Conservation (phyloP, 2,888 invertebrate genomes). For the Ornithoptera alexandrae region DNA sequence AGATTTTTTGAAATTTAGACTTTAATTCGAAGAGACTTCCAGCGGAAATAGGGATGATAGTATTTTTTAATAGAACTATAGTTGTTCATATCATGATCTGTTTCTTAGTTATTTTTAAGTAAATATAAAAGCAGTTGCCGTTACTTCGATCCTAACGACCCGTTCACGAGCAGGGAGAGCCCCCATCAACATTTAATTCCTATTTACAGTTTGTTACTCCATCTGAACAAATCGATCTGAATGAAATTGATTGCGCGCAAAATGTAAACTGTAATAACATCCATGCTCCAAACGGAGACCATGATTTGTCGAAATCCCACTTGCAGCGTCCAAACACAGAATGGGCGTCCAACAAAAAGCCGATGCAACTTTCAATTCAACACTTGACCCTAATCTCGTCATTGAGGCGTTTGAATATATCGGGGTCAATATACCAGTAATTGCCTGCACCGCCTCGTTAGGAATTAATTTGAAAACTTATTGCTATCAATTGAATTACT, state of each 20-base stretch:
- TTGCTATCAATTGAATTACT: conserved; percentile 38
- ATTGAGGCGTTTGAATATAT: conserved; percentile 36
- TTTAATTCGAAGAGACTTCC: no score
- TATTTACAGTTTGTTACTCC: no score
- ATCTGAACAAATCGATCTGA: no score
- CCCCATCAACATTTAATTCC: no score
- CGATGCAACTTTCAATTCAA: conserved; percentile 31
- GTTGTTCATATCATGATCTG: no score
- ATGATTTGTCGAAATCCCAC: conserved; percentile 19
- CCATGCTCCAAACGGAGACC: not conserved
- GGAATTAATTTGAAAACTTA: conserved; percentile 43
- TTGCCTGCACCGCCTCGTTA: conserved; percentile 37
- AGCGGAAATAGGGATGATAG: no score
- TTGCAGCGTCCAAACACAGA: conserved; percentile 23
- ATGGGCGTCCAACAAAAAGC: conserved; percentile 22
- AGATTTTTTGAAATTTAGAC: no score
- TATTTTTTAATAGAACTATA: no score
- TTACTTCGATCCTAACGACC: no score
- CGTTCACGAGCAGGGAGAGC: no score
- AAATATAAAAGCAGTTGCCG: no score
- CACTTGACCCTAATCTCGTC: conserved; percentile 40
- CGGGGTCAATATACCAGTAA: conserved; percentile 40
- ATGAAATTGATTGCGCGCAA: not conserved
- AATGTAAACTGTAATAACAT: not conserved
- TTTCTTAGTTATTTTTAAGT: no score